Percentiles rank a stretch among this genome's conserved stretches.
These are phyloP conservation scores for Drosophila mojavensis DNA, from an alignment of 1,140 invertebrate genomes.

Conservation along the genomic window DNA sequence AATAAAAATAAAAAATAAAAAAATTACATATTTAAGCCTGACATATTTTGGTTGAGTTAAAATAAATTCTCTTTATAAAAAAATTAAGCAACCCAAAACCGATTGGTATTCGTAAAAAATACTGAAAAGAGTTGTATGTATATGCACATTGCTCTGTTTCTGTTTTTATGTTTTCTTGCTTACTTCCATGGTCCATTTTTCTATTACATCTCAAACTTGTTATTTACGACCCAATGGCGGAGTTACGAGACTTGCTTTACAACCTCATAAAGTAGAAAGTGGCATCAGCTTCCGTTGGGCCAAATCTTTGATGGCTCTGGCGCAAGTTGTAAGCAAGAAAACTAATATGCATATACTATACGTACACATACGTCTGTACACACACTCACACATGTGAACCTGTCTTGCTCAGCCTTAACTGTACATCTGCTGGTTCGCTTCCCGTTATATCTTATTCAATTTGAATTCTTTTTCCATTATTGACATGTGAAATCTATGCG, in stretches of 20 bases:
- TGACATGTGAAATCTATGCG: conserved; percentile 2
- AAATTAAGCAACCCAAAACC: too few species aligned
- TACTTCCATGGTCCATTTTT: not conserved
- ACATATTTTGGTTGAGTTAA: too few species aligned
- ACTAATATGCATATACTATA: conserved; percentile 10
- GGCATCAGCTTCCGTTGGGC: conserved; percentile 1
- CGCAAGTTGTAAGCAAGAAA: not conserved
- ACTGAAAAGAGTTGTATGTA: too few species aligned
- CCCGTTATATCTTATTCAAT: not conserved
- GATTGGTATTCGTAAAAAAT: too few species aligned
- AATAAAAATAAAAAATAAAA: too few species aligned
- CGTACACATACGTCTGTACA: not conserved
- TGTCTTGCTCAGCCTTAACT: not conserved
- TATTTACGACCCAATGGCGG: conserved; percentile 25
- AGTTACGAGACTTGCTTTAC: conserved; percentile 23
- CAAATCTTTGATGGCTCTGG: not conserved
- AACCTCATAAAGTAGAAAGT: conserved; percentile 17
- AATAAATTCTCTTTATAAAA: too few species aligned
- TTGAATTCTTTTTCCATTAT: conserved; percentile 7
- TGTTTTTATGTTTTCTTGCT: not conserved
- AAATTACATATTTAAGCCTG: too few species aligned
- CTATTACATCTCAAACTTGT: conserved; percentile 1
- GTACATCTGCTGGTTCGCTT: not conserved
- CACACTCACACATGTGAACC: not conserved
- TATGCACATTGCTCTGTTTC: too few species aligned